Percentiles rank a stretch among this genome's conserved stretches.
Conservation (phyloP, 2,113 vertebrate species). For the Pelusios castaneus region DNA sequence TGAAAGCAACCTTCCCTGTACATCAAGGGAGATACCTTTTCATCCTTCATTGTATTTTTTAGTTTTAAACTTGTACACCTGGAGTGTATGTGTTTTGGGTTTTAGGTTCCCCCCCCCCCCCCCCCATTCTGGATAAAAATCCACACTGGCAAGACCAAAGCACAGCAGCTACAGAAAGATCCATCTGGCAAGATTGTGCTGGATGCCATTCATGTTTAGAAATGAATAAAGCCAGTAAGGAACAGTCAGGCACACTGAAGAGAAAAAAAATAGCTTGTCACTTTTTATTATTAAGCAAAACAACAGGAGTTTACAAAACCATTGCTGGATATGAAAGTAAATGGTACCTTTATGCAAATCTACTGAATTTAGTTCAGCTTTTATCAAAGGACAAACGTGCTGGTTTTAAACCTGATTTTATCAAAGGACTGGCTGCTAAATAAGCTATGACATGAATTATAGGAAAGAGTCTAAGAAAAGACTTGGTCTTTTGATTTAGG, state of each 20-base stretch:
- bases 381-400: not conserved
- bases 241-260: not conserved
- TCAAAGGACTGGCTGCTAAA: not conserved
- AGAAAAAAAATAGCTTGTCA: not conserved
- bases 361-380: not conserved
- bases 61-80: not conserved
- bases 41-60: not conserved
- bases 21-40: not conserved
- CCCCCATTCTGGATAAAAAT: not conserved
- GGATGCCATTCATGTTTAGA: not conserved
- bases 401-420: not conserved
- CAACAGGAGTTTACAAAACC: not conserved
- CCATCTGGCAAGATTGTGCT: not conserved
- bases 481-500: not conserved
- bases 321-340: not conserved
- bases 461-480: not conserved
- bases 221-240: constrained; percentile 7
- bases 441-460: not conserved
- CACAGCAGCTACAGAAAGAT: not conserved
- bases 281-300: not conserved
- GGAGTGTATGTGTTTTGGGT: not conserved
- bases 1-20: not conserved
- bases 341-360: not conserved
- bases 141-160: not conserved
- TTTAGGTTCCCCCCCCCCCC: not conserved